Percentiles rank a stretch among this genome's conserved stretches.
Conservation (phyloP, 2,888 invertebrate genomes). For the Pachycephus smyrnensis region DNA sequence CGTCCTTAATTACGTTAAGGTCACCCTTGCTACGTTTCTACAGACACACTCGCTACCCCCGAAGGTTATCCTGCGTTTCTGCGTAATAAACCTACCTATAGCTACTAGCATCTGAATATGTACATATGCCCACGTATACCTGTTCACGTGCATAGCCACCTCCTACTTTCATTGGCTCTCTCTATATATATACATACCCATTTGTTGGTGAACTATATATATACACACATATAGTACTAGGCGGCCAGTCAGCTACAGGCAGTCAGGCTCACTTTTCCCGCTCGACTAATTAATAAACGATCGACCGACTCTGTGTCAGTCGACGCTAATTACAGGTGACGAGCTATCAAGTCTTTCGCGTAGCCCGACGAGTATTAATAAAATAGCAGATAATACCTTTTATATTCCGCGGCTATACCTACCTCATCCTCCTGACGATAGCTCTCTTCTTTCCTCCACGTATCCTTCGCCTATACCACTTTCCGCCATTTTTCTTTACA, state of each 20-base stretch:
- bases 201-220: no score
- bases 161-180: not conserved
- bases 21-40: not conserved
- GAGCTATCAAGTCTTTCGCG: not conserved
- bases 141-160: not conserved
- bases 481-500: not conserved
- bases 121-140: not conserved
- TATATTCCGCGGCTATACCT: not conserved
- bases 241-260: not conserved
- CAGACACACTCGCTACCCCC: not conserved
- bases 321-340: slow-evolving; percentile 1
- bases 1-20: slow-evolving; percentile 13
- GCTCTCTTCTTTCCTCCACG: not conserved
- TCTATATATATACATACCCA: no score
- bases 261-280: not conserved
- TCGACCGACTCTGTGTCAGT: slow-evolving; percentile 27
- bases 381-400: not conserved
- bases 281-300: slow-evolving; percentile 37
- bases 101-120: not conserved
- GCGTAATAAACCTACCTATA: not conserved
- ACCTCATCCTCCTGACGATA: not conserved
- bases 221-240: not conserved
- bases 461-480: not conserved
- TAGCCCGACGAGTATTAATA: not conserved
- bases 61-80: not conserved